These are phyloP conservation scores for Helicolenus hilgendorfi DNA, from an alignment of 2,797 vertebrate genomes.

Conservation along the genomic window DNA sequence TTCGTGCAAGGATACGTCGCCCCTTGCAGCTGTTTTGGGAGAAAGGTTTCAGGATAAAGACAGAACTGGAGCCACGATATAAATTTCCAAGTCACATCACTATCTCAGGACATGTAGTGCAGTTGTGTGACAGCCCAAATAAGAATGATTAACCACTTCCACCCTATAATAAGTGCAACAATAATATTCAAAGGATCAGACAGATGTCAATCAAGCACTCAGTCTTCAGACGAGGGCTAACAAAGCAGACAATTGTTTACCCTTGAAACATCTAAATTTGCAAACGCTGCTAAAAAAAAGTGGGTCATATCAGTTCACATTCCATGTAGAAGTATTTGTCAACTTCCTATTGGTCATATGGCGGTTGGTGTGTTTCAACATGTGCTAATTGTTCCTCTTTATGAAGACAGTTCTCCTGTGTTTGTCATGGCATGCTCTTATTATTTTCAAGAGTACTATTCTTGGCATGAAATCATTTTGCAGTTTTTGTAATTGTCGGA, in stretches of 20 bases:
- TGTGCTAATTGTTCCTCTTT: constrained; percentile 27
- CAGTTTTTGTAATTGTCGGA: background rate
- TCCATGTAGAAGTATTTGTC: constrained; percentile 37
- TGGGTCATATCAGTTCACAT: constrained; percentile 34
- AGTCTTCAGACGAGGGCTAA: background rate
- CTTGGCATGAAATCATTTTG: background rate
- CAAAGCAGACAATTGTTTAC: background rate
- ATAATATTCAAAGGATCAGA: background rate
- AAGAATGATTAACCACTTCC: background rate
- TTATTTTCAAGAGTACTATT: background rate
- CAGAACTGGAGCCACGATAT: background rate
- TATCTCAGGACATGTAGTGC: no score
- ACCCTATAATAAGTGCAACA: background rate
- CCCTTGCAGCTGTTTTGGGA: background rate
- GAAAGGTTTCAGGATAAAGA: background rate
- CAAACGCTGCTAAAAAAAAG: constrained; percentile 24
- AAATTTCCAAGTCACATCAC: no score
- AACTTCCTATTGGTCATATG: constrained; percentile 55
- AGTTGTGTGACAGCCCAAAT: background rate
- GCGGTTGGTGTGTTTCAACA: constrained; percentile 44
- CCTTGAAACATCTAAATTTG: background rate
- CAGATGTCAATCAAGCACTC: background rate
- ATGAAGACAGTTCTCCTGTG: background rate
- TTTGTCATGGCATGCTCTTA: background rate
- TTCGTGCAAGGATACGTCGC: background rate